Base-by-base conservation (phyloP, 23 tunicate genomes). In the Clavelina lepadiformis region DNA sequence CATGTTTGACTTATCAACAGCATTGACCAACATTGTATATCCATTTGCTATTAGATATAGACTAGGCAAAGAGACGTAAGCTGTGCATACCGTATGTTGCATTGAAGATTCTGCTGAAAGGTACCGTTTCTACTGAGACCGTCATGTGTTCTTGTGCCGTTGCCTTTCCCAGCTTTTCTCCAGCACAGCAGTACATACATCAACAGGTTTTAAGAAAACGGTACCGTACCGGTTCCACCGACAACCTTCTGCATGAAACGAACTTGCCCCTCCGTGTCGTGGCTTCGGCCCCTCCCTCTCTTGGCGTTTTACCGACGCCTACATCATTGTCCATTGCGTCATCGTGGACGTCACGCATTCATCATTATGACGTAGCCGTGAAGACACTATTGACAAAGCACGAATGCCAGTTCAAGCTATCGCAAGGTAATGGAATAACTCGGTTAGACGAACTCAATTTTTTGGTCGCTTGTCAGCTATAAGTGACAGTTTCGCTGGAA, bases 141-240 rank as follows among this genome's bases (percentile, higher is more conserved):
- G 38, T 26, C 2, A 73, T 73, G 79, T 73, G 79, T 60, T 73
- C 79, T 1, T 73, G 79, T 29, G 79, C 46, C 28, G 68, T 73
- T 28, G 68, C 68, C 30, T n/a, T 51, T 31, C 78, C 78, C 8
- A 38, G 65, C 6, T 31, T 47, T 3, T 51, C 62, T 0, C 3
- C 62, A 3, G 25, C 80, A 3, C 2, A 15, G 18, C 68, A 63
- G 1, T 75, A 59, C 30, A 31, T 63, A 3, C 80, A 33, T n/a
- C 80, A 51, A 18, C 80, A 34, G 33, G 54, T 65, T 20, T 28
- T 30, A 3, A 11, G 23, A 4, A 25, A 25, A 66, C 28, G 72
- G 30, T 66, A 22, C 57, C 6, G 35, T 3, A 46, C 72, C 19
- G 56, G 28, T 27, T 66, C 72, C 18, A 4, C 35, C 13, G 7